Base-by-base conservation (phyloP, 1,140 invertebrate genomes). In the Anadara kagoshimensis region DNA sequence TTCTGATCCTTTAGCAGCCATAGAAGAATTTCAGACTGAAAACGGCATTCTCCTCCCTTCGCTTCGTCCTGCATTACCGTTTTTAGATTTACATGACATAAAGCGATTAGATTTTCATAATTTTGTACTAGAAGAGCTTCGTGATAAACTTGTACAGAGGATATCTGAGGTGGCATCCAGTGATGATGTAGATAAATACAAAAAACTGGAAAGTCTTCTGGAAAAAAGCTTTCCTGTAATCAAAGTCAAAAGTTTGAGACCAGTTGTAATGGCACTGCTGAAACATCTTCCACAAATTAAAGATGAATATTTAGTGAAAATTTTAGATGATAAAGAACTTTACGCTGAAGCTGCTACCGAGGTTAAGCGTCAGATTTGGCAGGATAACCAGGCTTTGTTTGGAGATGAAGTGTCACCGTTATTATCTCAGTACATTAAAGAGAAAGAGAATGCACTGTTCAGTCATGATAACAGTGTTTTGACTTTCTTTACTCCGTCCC, bases 301-400 rank as follows among this genome's bases (percentile, higher is more conserved):
- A 83, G 96, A 98, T 76, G 96, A 96, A 86, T 96, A 96, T 89
- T 90, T 98, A 24, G 93, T 93, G 84, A 93, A 97, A 58, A 84
- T 89, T 85, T 88, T 98, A 0, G 91, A 94, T 62, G 97, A 99
- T 87, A 94, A 95, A 78, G 95, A 97, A 85, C 89, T 99, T 0
- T 99, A 99, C 87, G 94, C 94, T 79, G 96, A 97, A 75, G 97
- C 96, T 24, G 95, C 98, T 80, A 97, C 96, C 3, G 96, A 98
- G 91, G 97, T 99, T 0, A 99, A 99, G 89, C 90, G 97, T 58
- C 97, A 99, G 87, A 98, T 99, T 68, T 99, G 97, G 97, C 96
- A 97, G 85, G 96, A 98, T 81, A 98, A 98, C 90, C 97, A 98
- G 87, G 95, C 95, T 43, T 89, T 98, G 47, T 98, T 98, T 91